These are phyloP conservation scores for Rhinogobius similis DNA, from an alignment of 2,113 vertebrate genomes.

Conservation along the genomic window DNA sequence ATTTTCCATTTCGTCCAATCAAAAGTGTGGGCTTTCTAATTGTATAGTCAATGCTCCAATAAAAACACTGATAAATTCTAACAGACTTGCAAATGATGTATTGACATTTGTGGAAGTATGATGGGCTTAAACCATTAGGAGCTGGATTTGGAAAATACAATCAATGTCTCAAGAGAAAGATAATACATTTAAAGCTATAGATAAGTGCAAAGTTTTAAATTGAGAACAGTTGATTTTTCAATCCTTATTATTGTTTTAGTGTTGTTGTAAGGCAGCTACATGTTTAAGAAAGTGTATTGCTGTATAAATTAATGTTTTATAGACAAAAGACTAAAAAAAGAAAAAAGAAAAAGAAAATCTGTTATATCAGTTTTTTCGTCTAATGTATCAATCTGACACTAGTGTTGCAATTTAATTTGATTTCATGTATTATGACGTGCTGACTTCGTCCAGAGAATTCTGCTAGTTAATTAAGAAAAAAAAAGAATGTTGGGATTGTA, in stretches of 20 bases:
- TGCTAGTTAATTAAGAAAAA: too few species aligned
- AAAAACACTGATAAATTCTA: background rate
- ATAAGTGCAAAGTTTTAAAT: background rate
- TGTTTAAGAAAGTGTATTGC: background rate
- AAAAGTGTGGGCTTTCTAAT: constrained; percentile 7
- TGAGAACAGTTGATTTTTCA: background rate
- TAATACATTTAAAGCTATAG: background rate
- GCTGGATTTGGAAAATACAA: background rate
- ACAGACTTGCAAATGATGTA: constrained; percentile 5
- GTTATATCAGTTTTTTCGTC: too few species aligned
- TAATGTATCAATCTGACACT: too few species aligned
- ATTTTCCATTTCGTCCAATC: constrained; percentile 3
- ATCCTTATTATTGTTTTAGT: background rate
- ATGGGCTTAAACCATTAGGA: background rate
- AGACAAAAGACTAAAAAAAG: too few species aligned
- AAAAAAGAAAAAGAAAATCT: too few species aligned
- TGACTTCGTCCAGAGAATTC: too few species aligned
- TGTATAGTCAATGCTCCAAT: background rate
- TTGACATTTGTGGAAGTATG: background rate
- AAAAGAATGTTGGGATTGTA: too few species aligned
- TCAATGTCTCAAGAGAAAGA: background rate
- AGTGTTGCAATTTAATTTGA: too few species aligned
- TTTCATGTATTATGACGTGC: too few species aligned
- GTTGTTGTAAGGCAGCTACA: background rate
- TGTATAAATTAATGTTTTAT: background rate